These are phyloP conservation scores for Protobothrops mucrosquamatus DNA, from an alignment of 2,113 vertebrate species.

Conservation along the genomic window DNA sequence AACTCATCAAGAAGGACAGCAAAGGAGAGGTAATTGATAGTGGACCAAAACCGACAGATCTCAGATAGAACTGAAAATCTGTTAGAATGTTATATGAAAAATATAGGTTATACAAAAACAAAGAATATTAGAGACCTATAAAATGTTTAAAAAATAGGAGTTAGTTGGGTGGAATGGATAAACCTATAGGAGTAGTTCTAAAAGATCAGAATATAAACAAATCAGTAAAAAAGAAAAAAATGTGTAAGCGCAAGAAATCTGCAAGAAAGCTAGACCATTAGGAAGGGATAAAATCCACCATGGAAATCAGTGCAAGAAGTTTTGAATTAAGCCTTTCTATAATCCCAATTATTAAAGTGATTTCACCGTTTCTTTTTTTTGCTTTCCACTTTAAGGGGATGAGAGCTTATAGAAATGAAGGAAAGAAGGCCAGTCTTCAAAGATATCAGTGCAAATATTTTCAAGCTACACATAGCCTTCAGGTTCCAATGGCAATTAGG, in stretches of 20 bases:
- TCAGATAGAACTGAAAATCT: background rate
- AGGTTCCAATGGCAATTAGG: background rate
- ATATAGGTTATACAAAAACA: background rate
- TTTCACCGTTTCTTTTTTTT: background rate
- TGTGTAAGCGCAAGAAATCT: background rate
- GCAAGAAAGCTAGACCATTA: background rate
- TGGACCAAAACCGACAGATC: background rate
- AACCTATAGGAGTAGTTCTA: background rate
- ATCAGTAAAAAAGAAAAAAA: background rate
- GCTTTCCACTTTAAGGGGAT: background rate
- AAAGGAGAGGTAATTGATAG: background rate
- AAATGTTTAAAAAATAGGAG: background rate
- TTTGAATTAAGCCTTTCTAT: background rate
- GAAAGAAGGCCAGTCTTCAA: background rate
- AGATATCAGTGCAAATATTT: background rate
- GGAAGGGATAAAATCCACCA: background rate
- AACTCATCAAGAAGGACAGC: background rate
- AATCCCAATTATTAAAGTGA: background rate
- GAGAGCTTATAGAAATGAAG: background rate
- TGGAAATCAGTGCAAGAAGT: background rate
- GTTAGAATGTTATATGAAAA: background rate
- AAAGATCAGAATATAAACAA: background rate
- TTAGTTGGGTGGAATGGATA: background rate
- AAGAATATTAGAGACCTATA: background rate
- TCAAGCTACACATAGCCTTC: background rate